Evolutionary conservation across 1,140 invertebrate genomes (phyloP), one percentile per base, ranked within the genome.

Genomic region (Bombus pascuorum): DNA sequence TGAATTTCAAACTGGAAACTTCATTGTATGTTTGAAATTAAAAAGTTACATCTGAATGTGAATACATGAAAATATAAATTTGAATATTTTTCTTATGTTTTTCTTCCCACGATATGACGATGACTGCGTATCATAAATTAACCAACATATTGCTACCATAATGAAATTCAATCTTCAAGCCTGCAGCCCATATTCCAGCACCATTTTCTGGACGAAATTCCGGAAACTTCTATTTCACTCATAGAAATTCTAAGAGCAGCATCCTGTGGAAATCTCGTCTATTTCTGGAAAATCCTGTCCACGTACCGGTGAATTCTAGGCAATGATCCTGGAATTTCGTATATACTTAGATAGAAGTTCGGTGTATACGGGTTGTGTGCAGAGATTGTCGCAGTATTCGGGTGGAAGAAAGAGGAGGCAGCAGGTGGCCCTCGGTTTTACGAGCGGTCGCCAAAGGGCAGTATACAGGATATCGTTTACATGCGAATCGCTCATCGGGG

Each of bases 401-500:
- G 57, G 12, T 53, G 32, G 72, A 37, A 62, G 37, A 68, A 70
- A 18, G 3, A 70, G 68, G 59, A 47, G 70, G 70, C 37, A 70
- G 85, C 81, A 81, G 81, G 86, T 74, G 83, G 68, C 34, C 57
- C 68, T 22, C 68, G 76, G 83, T 90, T 90, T 90, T 90, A 90
- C 86, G 89, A 90, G 78, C 86, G 89, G 89, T 90, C 89, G 86
- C 89, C 89, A 88, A 90, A 90, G 89, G 89, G 89, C 89, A 90
- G 89, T 90, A 90, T 90, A 90, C 89, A 89, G 89, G 86, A 90
- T 90, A 86, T 90, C 89, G 89, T 90, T 90, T 90, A 90, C 89
- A 90, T 90, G 83, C 62, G 89, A 90, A 90, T 90, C 89, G 89
- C 89, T 90, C 89, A 90, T 90, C 89, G 86, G 89, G 89, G 89